Percentiles rank a stretch among this genome's conserved stretches.
phyloP scores from a whole-genome alignment of 2,888 invertebrate genomes.

The Apodemia mormo region DNA sequence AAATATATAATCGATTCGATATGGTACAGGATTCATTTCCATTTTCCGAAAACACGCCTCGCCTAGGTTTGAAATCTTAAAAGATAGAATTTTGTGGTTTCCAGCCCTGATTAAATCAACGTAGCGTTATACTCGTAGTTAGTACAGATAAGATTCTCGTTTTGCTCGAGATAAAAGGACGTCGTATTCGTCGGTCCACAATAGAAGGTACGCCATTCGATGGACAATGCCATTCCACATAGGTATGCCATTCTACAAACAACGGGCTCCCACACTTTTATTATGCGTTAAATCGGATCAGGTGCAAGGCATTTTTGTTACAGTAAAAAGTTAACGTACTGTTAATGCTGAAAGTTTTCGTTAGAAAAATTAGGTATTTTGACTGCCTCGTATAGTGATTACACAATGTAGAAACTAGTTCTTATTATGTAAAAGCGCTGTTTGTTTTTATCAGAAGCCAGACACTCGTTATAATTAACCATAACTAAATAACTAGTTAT shows the following conservation, averaged over 20 bases:
- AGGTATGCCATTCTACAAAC: constrained; percentile 64
- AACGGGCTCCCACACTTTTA: constrained; percentile 69
- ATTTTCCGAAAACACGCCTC: too few species aligned
- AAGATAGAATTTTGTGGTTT: constrained; percentile 1
- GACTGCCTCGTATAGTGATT: too few species aligned
- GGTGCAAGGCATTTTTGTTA: constrained; percentile 56
- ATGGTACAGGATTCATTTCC: too few species aligned
- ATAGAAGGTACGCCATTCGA: constrained; percentile 52
- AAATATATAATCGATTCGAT: too few species aligned
- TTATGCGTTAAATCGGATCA: constrained; percentile 71
- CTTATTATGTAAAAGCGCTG: too few species aligned
- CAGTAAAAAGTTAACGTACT: constrained; percentile 36
- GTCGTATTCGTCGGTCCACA: constrained; percentile 49
- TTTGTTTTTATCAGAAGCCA: too few species aligned
- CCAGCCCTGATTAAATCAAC: constrained; percentile 58
- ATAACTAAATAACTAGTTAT: too few species aligned
- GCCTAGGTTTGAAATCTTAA: too few species aligned
- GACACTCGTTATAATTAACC: too few species aligned
- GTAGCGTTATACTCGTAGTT: constrained; percentile 50
- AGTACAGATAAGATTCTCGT: constrained; percentile 66
- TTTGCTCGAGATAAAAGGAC: constrained; percentile 61
- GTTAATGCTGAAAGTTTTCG: neutral
- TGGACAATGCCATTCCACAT: constrained; percentile 68
- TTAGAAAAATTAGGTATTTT: too few species aligned
- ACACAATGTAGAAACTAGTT: too few species aligned